These are phyloP conservation scores for Acanthacorydalis orientalis DNA, from an alignment of 2,888 invertebrate genomes.

Conservation along the genomic window DNA sequence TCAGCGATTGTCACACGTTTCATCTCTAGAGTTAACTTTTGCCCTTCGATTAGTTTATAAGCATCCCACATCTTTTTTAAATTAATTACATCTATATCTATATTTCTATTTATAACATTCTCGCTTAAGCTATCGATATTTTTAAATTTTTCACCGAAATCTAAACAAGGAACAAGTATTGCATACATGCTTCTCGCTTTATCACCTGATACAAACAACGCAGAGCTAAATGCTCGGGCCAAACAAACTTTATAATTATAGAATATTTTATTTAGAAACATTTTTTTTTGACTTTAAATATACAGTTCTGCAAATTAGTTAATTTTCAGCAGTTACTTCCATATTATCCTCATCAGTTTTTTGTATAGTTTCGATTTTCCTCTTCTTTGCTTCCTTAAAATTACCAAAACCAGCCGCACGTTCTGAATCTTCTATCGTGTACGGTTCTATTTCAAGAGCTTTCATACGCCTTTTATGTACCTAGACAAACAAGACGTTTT, in stretches of 20 bases:
- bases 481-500: constrained; percentile 7
- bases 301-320: constrained; percentile 2
- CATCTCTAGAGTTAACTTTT: constrained; percentile 19
- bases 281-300: constrained; percentile 6
- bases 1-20: constrained; percentile 31
- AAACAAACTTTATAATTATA: neutral
- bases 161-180: constrained; percentile 48
- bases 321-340: constrained; percentile 4
- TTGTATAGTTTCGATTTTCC: constrained; percentile 52
- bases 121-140: constrained; percentile 31
- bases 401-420: constrained; percentile 77
- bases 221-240: constrained; percentile 25
- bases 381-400: constrained; percentile 51
- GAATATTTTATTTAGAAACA: constrained; percentile 1
- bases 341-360: constrained; percentile 20
- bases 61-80: constrained; percentile 42
- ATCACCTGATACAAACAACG: constrained; percentile 48
- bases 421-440: constrained; percentile 80
- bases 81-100: constrained; percentile 33
- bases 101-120: constrained; percentile 36
- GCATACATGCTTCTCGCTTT: constrained; percentile 52
- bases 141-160: constrained; percentile 36
- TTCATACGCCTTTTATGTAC: constrained; percentile 81
- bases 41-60: constrained; percentile 31
- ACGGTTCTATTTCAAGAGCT: constrained; percentile 76